phyloP scores from a whole-genome alignment of 2,113 vertebrate genomes.

The Ahaetulla prasina region DNA sequence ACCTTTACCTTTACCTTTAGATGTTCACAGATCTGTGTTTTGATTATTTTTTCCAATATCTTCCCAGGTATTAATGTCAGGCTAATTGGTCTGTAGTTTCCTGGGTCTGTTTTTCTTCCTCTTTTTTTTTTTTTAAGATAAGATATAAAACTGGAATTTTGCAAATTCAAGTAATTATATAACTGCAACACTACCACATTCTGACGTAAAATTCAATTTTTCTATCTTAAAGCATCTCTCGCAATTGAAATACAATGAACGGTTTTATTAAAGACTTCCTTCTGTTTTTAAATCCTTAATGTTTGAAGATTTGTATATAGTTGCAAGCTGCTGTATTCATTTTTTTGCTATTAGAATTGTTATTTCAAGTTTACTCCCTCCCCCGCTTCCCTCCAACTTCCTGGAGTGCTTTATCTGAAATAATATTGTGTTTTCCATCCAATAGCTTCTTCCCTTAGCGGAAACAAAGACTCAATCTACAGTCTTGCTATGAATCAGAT shows the following conservation, averaged over 20 bases:
- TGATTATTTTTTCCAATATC: no score
- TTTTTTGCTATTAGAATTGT: background rate
- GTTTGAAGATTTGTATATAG: background rate
- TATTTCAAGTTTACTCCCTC: background rate
- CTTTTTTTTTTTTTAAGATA: no score
- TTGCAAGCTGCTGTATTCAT: background rate
- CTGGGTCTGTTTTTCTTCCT: no score
- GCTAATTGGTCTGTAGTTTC: no score
- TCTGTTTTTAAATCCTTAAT: background rate
- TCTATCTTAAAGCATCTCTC: background rate
- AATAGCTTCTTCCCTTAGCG: constrained; percentile 94
- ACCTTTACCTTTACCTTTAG: no score
- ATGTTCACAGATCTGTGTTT: no score
- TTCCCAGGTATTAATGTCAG: no score
- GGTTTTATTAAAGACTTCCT: background rate
- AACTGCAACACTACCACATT: background rate
- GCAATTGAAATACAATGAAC: background rate
- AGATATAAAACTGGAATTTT: background rate
- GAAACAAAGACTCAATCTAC: constrained; percentile 99
- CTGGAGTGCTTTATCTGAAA: background rate
- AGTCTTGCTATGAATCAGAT: constrained; percentile 99
- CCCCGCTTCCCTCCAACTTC: background rate
- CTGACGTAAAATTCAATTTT: background rate
- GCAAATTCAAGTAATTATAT: background rate
- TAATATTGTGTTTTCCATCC: constrained; percentile 35